A percentile compares a stretch with the other conserved stretches of the same genome.
These are phyloP conservation scores for Papilio elwesi DNA, from an alignment of 2,888 invertebrate species.

Conservation along the genomic window DNA sequence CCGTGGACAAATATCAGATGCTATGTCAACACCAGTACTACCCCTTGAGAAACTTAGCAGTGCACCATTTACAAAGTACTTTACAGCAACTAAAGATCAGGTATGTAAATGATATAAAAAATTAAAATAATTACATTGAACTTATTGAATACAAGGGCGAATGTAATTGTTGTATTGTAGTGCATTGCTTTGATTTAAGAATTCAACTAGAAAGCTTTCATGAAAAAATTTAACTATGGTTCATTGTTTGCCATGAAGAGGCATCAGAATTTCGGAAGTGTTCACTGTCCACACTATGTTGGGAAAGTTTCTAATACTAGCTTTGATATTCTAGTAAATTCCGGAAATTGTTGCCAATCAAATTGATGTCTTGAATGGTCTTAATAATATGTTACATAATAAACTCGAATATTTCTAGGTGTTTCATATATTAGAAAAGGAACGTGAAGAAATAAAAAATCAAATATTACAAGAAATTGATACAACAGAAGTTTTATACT, in stretches of 20 bases:
- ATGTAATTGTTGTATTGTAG: too few species aligned
- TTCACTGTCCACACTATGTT: too few species aligned
- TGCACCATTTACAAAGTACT: conserved; percentile 89
- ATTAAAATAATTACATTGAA: too few species aligned
- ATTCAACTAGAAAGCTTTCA: too few species aligned
- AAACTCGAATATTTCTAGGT: conserved; percentile 72
- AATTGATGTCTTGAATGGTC: neutral
- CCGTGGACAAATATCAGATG: conserved; percentile 81
- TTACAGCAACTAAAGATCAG: conserved; percentile 88
- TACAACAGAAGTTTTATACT: conserved; percentile 92
- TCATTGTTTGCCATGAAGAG: too few species aligned
- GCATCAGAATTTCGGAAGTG: too few species aligned
- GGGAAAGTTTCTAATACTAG: too few species aligned
- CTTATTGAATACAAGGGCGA: too few species aligned
- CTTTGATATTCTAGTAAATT: too few species aligned
- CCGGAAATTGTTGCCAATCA: neutral
- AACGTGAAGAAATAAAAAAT: conserved; percentile 86
- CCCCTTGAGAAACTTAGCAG: conserved; percentile 72
- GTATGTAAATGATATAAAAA: conserved; percentile 60
- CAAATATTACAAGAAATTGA: conserved; percentile 88
- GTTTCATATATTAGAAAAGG: conserved; percentile 88
- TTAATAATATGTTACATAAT: neutral
- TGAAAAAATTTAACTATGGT: too few species aligned
- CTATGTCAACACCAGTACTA: conserved; percentile 55
- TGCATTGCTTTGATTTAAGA: too few species aligned